These are phyloP conservation scores for Pachyramphus minor DNA, from an alignment of 2,113 vertebrate species.

Conservation along the genomic window DNA sequence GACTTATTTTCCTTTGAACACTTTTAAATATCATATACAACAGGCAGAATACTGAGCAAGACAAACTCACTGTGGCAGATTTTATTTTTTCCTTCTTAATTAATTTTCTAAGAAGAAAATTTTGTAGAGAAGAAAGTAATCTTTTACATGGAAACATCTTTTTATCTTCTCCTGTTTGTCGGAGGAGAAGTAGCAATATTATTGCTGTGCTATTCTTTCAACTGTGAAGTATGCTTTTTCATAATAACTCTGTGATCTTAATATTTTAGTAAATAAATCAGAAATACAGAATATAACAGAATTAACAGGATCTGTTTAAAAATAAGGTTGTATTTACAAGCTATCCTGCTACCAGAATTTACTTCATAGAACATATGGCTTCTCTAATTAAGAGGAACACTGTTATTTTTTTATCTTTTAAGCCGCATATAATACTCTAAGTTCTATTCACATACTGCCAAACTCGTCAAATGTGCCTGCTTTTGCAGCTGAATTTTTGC, in stretches of 20 bases:
- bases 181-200: not conserved
- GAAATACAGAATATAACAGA: not conserved
- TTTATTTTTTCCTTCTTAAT: not conserved
- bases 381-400: slow-evolving; percentile 27
- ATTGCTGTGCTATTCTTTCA: not conserved
- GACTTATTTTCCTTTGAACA: not conserved
- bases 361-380: slow-evolving; percentile 1
- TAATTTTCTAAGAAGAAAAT: not conserved
- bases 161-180: not conserved
- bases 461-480: not conserved
- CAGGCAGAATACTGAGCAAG: not conserved
- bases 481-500: slow-evolving; percentile 7
- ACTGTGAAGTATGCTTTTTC: not conserved
- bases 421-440: slow-evolving; percentile 4
- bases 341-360: not conserved
- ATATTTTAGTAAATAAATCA: not conserved
- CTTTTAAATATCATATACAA: not conserved
- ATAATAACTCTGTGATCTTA: not conserved
- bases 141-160: not conserved
- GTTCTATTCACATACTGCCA: slow-evolving; percentile 12
- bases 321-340: slow-evolving; percentile 17
- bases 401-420: slow-evolving; percentile 51
- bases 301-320: not conserved
- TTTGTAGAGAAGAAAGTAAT: not conserved
- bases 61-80: not conserved